Percentiles rank a stretch among this genome's conserved stretches.
Conservation (phyloP, 2,888 invertebrate genomes). For the Lasioglossum morio region DNA sequence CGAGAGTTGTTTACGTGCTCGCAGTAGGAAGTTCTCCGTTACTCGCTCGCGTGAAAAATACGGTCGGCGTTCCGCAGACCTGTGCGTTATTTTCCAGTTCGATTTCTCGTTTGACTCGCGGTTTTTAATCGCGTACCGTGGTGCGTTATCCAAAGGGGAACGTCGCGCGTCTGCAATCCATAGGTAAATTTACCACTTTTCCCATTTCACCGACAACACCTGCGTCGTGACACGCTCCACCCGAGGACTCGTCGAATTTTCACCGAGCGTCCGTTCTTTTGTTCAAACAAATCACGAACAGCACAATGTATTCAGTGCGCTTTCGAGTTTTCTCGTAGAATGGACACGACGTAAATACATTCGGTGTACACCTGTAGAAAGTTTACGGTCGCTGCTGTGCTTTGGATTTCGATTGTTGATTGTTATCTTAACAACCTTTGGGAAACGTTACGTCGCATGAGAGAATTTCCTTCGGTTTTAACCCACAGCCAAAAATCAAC, state of each 20-base stretch:
- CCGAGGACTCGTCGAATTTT: neutral
- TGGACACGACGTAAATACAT: neutral
- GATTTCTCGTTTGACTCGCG: constrained; percentile 11
- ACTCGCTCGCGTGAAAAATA: constrained; percentile 32
- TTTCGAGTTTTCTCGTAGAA: neutral
- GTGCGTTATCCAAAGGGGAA: constrained; percentile 47
- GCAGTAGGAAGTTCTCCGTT: constrained; percentile 48
- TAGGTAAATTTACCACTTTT: constrained; percentile 62
- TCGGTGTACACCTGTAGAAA: neutral
- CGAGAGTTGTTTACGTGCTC: constrained; percentile 77
- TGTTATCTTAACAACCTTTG: neutral
- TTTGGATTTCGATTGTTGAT: constrained; percentile 4
- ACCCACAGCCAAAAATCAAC: constrained; percentile 21
- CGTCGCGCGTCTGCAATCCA: constrained; percentile 43
- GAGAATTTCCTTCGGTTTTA: neutral
- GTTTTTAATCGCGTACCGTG: constrained; percentile 28
- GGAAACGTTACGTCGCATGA: neutral
- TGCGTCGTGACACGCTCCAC: neutral
- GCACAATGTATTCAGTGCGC: neutral
- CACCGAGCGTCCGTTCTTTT: neutral
- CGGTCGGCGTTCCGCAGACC: constrained; percentile 22
- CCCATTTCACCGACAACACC: constrained; percentile 34
- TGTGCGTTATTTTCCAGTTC: constrained; percentile 34
- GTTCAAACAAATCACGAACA: neutral
- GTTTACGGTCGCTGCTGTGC: neutral